These are phyloP conservation scores for Cotesia vestalis DNA, from an alignment of 1,140 invertebrate species.

Conservation along the genomic window DNA sequence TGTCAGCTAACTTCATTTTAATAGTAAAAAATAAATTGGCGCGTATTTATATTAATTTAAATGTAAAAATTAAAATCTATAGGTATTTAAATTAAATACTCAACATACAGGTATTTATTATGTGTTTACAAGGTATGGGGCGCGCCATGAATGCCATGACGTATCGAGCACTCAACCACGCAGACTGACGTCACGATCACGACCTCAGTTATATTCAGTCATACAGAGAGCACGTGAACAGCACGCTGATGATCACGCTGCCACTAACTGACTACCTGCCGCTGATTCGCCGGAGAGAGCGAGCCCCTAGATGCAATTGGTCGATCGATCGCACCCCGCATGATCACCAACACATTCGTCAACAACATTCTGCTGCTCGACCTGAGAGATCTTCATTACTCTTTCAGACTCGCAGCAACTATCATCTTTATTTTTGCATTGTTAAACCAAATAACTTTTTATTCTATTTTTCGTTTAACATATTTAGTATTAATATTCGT, in stretches of 20 bases:
- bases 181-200: slow-evolving; percentile 66
- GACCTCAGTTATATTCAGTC: slow-evolving; percentile 61
- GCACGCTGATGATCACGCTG: slow-evolving; percentile 64
- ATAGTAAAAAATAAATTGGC: too few relatives aligned
- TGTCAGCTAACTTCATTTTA: too few relatives aligned
- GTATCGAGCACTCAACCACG: slow-evolving; percentile 59
- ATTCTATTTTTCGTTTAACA: too few relatives aligned
- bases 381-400: slow-evolving; percentile 57
- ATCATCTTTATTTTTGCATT: slow-evolving; percentile 32
- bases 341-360: slow-evolving; percentile 48
- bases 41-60: too few relatives aligned
- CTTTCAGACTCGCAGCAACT: slow-evolving; percentile 48
- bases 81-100: too few relatives aligned
- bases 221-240: slow-evolving; percentile 65
- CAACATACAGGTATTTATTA: slow-evolving; percentile 37
- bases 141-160: slow-evolving; percentile 52
- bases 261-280: slow-evolving; percentile 49
- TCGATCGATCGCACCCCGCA: slow-evolving; percentile 46
- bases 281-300: slow-evolving; percentile 60
- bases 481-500: too few relatives aligned
- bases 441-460: not conserved
- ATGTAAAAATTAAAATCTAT: too few relatives aligned
- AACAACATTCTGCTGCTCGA: slow-evolving; percentile 44
- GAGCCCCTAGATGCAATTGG: slow-evolving; percentile 62
- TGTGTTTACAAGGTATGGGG: slow-evolving; percentile 47